Base-by-base conservation (phyloP, 2,113 vertebrate genomes). In the Lipotes vexillifer region DNA sequence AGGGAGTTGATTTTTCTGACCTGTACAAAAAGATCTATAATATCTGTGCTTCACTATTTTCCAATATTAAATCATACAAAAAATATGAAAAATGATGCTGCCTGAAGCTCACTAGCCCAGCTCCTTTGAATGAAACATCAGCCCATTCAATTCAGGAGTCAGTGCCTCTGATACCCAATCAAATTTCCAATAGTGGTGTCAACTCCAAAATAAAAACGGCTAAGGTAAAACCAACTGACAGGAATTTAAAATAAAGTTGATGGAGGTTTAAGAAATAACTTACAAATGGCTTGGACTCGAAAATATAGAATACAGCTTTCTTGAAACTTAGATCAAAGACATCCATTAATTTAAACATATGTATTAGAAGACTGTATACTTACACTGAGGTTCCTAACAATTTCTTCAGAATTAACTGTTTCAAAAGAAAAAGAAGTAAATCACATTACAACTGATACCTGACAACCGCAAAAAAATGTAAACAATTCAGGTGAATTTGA, bases 381-480 rank as follows among this genome's bases (percentile, higher is more conserved):
- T 98, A 99, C 99, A 97, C 99, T 99, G 98, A 99, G 98, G 92
- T 99, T 99, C 98, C 98, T 99, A 97, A 99, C 98, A 94, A 99
- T 99, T 96, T 99, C 99, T 97, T 99, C 99, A 88, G 99, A 99
- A 98, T 99, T 98, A 98, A 99, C 99, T 99, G 99, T 98, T 88
- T 90, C 81, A 96, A 97, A 96, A 95, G 84, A 97, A 90, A 94
- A 96, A 85, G 96, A 88, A 97, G 93, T 83, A 95, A 80, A 94
- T 66, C 4, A 83, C 90, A 94, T 96, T 84, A 97, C 15, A 93
- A 74, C 33, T 27, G 78, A 61, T 11, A 68, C 29, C 65, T 46
- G 49, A 1, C 2, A 96, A 92, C 21, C 38, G 44, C 0, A 9
- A 41, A 57, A 96, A 96, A 78, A 59, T 90, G 6, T n/a, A 59